phyloP scores from a whole-genome alignment of 2,797 vertebrate species.

The Natrix natrix region DNA sequence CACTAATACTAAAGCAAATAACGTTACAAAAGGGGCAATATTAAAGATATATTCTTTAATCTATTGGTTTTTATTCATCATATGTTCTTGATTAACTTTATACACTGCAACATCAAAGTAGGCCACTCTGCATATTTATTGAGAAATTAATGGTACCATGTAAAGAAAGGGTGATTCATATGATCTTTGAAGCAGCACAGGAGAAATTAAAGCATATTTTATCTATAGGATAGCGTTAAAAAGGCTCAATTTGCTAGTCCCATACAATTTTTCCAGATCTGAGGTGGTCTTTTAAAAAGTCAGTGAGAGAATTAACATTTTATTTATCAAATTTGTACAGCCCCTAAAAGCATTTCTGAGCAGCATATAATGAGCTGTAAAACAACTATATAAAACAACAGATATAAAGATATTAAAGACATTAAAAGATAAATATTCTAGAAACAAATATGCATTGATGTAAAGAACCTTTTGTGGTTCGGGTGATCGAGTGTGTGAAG shows the following conservation, averaged over 20 bases:
- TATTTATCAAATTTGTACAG: background rate
- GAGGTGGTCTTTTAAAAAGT: background rate
- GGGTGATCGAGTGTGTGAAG: background rate
- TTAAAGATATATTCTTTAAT: background rate
- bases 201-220: background rate
- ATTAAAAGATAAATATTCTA: background rate
- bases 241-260: background rate
- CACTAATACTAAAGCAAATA: background rate
- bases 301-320: background rate
- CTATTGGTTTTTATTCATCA: background rate
- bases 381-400: background rate
- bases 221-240: background rate
- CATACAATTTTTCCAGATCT: background rate
- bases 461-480: background rate
- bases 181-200: background rate
- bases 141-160: background rate
- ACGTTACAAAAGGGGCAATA: background rate
- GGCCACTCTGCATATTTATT: background rate
- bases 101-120: background rate
- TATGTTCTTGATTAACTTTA: background rate
- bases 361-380: background rate
- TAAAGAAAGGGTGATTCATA: background rate
- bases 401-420: background rate
- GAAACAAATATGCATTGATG: background rate
- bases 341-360: background rate